Evolutionary conservation across 1,140 invertebrate species (phyloP), one percentile per base, ranked within the genome.

Genomic region (Philopotamus ludificatus): DNA sequence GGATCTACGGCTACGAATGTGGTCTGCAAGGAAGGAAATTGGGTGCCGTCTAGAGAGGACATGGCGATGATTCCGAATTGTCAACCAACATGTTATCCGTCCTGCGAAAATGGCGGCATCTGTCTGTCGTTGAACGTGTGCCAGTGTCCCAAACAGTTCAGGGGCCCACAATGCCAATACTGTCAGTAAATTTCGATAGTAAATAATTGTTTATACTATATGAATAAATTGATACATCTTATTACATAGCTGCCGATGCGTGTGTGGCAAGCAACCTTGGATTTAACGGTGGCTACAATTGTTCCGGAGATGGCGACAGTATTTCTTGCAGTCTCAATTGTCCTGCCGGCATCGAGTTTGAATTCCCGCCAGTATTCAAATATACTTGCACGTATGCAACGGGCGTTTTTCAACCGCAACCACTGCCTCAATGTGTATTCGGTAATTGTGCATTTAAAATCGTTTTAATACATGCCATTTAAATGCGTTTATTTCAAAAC

Each of bases 281-380:
- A 0, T 92, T 92, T 73, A 92, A 92, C 73, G 91, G 90, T 2
- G 86, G 82, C 20, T 90, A 88, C 74, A 84, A 84, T 26, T 93
- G 91, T 71, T 80, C 77, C 1, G 86, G 84, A 1, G 79, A 85
- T 67, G 76, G 71, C 9, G 81, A 85, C 12, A 72, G 76, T 23
- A 85, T 86, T 54, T 81, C 78, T 0, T 94, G 92, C 74, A 75
- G 72, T 0, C 74, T 93, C 0, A 78, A 71, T 2, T 95, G 92
- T 71, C 86, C 90, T 3, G 45, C 74, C 28, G 86, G 85, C 3
- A 79, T 86, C 21, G 71, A 77, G 18, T 88, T 89, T 71, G 83
- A 86, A 45, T 82, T 81, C 1, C 71, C 83, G 0, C 82, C 88
- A 2, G 83, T 85, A 0, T 63, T 81, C 0, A 61, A 78, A 1